Percentiles rank a stretch among this genome's conserved stretches.
phyloP scores from a whole-genome alignment of 1,140 invertebrate genomes.

The Laodelphax striatellus region DNA sequence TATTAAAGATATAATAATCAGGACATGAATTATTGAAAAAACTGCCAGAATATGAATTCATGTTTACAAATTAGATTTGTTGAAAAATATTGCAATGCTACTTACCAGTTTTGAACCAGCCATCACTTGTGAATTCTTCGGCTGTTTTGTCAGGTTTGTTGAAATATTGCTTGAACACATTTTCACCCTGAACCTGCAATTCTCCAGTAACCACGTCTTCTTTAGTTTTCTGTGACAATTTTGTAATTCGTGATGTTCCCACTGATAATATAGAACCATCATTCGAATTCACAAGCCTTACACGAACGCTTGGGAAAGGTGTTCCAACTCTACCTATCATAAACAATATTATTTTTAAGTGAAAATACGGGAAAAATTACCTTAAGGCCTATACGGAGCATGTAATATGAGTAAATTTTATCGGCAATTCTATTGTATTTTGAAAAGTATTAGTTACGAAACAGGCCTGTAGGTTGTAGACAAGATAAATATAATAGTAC shows the following conservation, averaged over 20 bases:
- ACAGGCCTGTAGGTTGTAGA: too few species aligned
- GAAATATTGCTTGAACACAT: conserved; percentile 70
- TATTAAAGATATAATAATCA: too few species aligned
- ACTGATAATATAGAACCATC: neutral
- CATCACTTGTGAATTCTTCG: conserved; percentile 60
- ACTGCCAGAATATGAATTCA: too few species aligned
- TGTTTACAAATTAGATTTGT: too few species aligned
- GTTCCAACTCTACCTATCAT: neutral
- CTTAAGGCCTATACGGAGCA: too few species aligned
- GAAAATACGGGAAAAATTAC: too few species aligned
- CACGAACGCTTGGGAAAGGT: neutral
- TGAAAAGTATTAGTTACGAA: too few species aligned
- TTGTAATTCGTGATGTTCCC: neutral
- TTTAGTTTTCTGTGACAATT: conserved; percentile 10
- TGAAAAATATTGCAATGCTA: neutral
- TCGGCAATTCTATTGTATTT: too few species aligned
- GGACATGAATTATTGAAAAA: too few species aligned
- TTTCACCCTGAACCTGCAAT: conserved; percentile 60
- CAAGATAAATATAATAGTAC: too few species aligned
- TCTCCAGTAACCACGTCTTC: conserved; percentile 49
- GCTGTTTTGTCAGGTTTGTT: conserved; percentile 55
- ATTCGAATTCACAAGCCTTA: neutral
- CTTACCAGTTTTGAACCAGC: conserved; percentile 78
- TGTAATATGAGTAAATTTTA: too few species aligned
- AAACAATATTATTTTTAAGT: too few species aligned